Conservation (phyloP, 2,888 invertebrate species). For the Sesia apiformis region DNA sequence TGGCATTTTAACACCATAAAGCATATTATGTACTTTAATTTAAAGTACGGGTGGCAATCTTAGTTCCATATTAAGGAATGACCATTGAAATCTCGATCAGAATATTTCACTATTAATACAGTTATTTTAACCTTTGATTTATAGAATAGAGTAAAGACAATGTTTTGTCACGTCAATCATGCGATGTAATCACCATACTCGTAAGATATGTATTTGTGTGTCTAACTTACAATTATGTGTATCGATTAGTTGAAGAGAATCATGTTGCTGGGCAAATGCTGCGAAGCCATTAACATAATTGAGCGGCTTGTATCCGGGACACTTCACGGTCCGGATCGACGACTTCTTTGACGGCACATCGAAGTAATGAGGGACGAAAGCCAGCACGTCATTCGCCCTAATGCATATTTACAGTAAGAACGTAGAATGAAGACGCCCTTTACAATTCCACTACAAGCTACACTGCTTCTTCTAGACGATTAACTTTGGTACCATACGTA, state of each 20-base stretch:
- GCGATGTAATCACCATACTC: no score
- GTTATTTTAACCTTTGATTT: no score
- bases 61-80: no score
- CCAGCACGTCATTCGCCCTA: constrained; percentile 42
- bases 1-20: no score
- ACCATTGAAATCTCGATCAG: no score
- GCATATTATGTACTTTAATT: no score
- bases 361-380: constrained; percentile 52
- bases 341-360: constrained; percentile 59
- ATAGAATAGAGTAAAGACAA: no score
- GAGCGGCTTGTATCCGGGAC: constrained; percentile 60
- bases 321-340: constrained; percentile 50
- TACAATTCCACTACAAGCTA: constrained; percentile 22
- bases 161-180: no score
- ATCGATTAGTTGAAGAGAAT: constrained; percentile 45
- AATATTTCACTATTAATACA: no score
- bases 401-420: constrained; percentile 65
- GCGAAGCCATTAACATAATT: constrained; percentile 67
- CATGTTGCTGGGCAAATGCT: constrained; percentile 43
- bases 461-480: constrained; percentile 33
- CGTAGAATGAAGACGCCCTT: constrained; percentile 29
- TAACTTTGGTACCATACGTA: constrained; percentile 17
- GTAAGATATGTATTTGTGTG: no score
- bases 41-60: no score
- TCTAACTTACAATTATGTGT: constrained; percentile 12